These are phyloP conservation scores for Heterocephalus glaber DNA, from an alignment of 2,113 vertebrate species.

Conservation along the genomic window DNA sequence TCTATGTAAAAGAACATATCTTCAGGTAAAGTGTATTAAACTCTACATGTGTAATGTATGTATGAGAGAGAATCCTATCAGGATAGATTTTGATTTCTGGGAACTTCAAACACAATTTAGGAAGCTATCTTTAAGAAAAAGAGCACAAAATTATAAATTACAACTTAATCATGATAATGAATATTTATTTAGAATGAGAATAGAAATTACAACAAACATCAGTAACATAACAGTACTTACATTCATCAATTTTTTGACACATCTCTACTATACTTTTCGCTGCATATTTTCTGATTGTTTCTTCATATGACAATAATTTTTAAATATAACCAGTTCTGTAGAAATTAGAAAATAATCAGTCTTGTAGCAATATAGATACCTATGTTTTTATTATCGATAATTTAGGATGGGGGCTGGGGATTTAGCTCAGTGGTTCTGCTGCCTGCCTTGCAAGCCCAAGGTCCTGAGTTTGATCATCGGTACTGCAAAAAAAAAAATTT, in stretches of 20 bases:
- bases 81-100: slow-evolving; percentile 16
- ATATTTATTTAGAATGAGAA: slow-evolving; percentile 48
- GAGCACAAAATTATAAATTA: slow-evolving; percentile 27
- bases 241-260: background rate
- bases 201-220: slow-evolving; percentile 52
- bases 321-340: slow-evolving; percentile 15
- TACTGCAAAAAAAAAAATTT: too few species aligned
- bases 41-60: background rate
- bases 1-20: background rate
- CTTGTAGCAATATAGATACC: background rate
- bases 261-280: background rate
- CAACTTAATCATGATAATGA: background rate
- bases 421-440: too few species aligned
- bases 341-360: slow-evolving; percentile 33
- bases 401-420: too few species aligned
- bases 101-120: background rate
- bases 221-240: background rate
- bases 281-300: background rate
- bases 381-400: slow-evolving; percentile 42
- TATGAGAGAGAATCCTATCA: background rate
- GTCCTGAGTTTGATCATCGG: too few species aligned
- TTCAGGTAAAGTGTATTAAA: background rate
- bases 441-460: too few species aligned
- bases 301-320: background rate
- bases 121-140: background rate